Evolutionary conservation across 53 echinoderm and acorn worm species (phyloP), one percentile per base, ranked within the genome.

Genomic region (Paracentrotus lividus): DNA sequence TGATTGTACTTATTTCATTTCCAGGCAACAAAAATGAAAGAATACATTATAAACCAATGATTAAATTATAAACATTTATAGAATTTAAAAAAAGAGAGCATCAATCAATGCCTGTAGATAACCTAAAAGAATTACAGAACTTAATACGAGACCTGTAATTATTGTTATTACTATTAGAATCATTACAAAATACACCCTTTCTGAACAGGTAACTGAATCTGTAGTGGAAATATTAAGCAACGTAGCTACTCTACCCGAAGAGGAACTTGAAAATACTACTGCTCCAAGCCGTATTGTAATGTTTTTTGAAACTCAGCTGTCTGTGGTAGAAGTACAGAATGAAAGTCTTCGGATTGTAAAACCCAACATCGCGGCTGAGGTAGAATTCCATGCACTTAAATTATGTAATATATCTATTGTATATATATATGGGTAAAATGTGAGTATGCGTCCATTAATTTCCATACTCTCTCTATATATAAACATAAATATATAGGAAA

Each of bases 281-380:
- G 88, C 88, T 23, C 32, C 57, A 38, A 33, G 54, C 59, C 51
- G 55, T 8, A 38, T 88, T 0, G 88, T 88, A 2, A 31, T 53
- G 21, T 52, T 58, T 38, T 15, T 88, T n/a, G 88, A 88, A 55
- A 16, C 51, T 14, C 88, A 88, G 20, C 40, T 88, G 0, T 7
- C 54, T 56, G 9, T 55, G 10, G 88, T 88, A 5, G 59, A 88
- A 40, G 55, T 88, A 16, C 33, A 53, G 21, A 55, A 88, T 21
- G 88, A 88, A 33, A 23, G 34, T 38, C 54, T 88, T n/a, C 54
- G 55, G 21, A 57, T 88, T 32, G 38, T 57, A 8, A 33, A 88
- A 40, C 31, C 88, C 15, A 88, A 88, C 34, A 38, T 88, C 34
- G 88, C 88, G 16, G 88, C 88, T 18, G 88, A 55, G 88, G 88